Base-by-base conservation (phyloP, 1,140 invertebrate species). In the Temnothorax nylanderi region DNA sequence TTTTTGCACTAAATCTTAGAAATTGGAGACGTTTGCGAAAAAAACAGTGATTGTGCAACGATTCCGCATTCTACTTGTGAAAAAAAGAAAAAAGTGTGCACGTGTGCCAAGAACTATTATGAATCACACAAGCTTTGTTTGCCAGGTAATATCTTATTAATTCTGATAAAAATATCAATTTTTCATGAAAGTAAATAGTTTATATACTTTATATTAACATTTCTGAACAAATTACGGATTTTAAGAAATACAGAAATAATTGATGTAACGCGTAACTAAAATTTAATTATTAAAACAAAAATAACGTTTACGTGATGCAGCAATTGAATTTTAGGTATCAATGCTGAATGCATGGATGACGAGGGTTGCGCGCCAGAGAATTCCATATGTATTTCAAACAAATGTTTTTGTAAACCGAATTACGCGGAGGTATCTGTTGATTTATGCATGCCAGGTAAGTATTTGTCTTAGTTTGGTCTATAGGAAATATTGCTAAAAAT, bases 91-190 rank as follows among this genome's bases (percentile, higher is more conserved):
- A 11, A 78, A 6, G 44, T 32, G 18, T 93, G 93, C 47, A 2
- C 65, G 32, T 94, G 93, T 47, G 7, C 10, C 1, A 8, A 90
- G 0, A 75, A 76, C 74, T 87, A 91, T 67, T 93, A 88, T 49
- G 51, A 85, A 21, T 58, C 41, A 0, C 10, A 90, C 0, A 44
- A 75, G 4, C 3, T 21, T 6, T 92, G 92, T 71, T 10, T 65
- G 18, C 0, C 77, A 87, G 90, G 91, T 92, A 86, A 87, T 54
- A 60, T 32, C 16, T 58, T 78, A 41, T 44, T 10, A 64, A 56
- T 64, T 37, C 3, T 76, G 26, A 8, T 60, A 44, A 41, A 58
- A 41, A 8, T 26, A 44, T 77, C 0, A 76, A 58, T 76, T 44
- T 74, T 75, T 60, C 0, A 54, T 26, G 1, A 21, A 21, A 8